These are phyloP conservation scores for Agrotis segetum DNA, from an alignment of 2,888 invertebrate species.

Conservation along the genomic window DNA sequence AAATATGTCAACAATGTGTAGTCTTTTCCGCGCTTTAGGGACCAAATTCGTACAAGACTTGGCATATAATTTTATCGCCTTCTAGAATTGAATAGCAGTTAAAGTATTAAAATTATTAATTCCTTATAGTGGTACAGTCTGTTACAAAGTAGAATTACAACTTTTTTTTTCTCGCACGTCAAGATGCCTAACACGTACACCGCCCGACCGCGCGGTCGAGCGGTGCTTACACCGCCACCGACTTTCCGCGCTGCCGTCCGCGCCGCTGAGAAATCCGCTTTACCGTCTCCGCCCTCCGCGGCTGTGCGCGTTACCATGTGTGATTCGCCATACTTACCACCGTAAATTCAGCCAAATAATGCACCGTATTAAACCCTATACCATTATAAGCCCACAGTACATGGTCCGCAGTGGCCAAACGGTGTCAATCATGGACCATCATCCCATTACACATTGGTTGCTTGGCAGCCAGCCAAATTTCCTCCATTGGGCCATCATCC, in stretches of 20 bases:
- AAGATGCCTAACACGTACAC: no score
- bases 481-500: slow-evolving; percentile 42
- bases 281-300: no score
- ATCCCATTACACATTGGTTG: slow-evolving; percentile 58
- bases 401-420: slow-evolving; percentile 44
- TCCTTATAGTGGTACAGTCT: no score
- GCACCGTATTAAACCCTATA: not conserved
- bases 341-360: slow-evolving; percentile 12
- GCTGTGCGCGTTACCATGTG: no score
- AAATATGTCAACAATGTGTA: not conserved
- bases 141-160: not conserved
- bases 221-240: no score
- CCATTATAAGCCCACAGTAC: slow-evolving; percentile 37
- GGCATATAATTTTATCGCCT: not conserved
- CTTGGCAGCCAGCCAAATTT: slow-evolving; percentile 58
- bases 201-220: no score
- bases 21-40: no score
- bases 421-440: slow-evolving; percentile 64
- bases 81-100: not conserved
- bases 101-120: no score
- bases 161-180: not conserved
- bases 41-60: not conserved
- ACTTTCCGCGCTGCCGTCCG: no score
- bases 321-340: not conserved
- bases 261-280: no score